Percentiles rank a stretch among this genome's conserved stretches.
phyloP scores from a whole-genome alignment of 2,888 invertebrate species.

The Minunthozetes semirufus region DNA sequence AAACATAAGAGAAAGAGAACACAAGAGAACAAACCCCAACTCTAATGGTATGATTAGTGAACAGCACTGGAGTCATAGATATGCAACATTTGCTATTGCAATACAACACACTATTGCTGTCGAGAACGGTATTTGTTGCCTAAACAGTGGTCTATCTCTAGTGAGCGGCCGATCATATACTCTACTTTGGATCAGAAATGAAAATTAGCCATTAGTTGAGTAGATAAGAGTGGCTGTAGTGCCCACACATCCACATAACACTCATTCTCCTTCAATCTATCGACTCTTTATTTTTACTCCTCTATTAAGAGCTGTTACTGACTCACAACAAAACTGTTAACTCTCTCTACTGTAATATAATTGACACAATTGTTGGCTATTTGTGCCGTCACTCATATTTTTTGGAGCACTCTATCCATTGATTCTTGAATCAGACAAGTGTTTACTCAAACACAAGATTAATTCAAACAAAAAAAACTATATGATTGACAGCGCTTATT shows the following conservation, averaged over 20 bases:
- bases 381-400: background rate
- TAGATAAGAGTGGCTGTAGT: background rate
- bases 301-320: background rate
- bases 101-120: background rate
- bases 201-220: constrained; percentile 21
- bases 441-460: background rate
- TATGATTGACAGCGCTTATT: no score
- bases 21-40: background rate
- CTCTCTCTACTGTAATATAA: background rate
- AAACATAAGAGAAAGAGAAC: background rate
- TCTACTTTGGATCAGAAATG: background rate
- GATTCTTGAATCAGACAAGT: background rate
- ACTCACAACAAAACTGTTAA: background rate
- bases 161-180: no score
- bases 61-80: background rate
- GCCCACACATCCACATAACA: background rate
- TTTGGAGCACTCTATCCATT: background rate
- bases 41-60: background rate
- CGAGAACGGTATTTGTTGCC: constrained; percentile 8
- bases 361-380: background rate
- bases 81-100: background rate
- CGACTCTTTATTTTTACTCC: background rate
- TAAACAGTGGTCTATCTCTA: no score
- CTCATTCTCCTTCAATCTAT: background rate
- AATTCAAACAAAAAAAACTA: no score